A percentile compares a stretch with the other conserved stretches of the same genome.
Evolutionary conservation across 2,888 invertebrate genomes (phyloP).

Genomic region (Plutella xylostella): DNA sequence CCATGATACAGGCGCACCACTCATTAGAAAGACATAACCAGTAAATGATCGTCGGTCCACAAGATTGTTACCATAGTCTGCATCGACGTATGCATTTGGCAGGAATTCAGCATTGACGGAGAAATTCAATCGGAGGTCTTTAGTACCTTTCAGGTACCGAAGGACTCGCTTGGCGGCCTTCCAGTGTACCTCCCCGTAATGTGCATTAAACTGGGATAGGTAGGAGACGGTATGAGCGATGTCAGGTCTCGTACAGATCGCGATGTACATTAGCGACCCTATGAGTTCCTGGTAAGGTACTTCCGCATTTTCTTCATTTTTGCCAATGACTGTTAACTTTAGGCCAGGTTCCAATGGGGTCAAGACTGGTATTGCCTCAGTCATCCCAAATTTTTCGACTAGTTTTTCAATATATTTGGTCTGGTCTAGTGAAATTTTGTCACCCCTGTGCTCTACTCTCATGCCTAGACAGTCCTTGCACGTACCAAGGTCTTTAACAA

Average conservation of each 20-base stretch:
- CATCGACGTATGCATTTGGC: not conserved
- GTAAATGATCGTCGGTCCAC: not conserved
- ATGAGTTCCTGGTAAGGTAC: too few relatives aligned
- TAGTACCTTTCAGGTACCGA: not conserved
- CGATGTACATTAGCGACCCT: too few relatives aligned
- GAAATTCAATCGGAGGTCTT: not conserved
- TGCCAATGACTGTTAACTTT: not conserved
- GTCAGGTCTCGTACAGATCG: conserved; percentile 13
- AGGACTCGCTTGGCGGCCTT: not conserved
- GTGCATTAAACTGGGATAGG: conserved; percentile 11
- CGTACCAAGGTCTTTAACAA: too few relatives aligned
- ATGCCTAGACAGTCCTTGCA: too few relatives aligned
- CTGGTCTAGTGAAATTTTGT: too few relatives aligned
- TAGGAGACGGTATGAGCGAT: conserved; percentile 9
- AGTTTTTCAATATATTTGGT: too few relatives aligned
- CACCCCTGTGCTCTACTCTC: too few relatives aligned
- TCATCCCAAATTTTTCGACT: not conserved
- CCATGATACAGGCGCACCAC: conserved; percentile 23
- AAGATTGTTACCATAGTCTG: not conserved
- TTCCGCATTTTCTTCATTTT: not conserved
- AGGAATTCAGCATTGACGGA: not conserved
- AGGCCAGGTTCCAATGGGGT: not conserved
- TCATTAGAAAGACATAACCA: not conserved
- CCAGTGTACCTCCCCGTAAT: not conserved
- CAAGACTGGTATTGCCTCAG: not conserved